Percentiles rank a stretch among this genome's conserved stretches.
phyloP scores from a whole-genome alignment of 2,113 vertebrate species.

The Dascyllus trimaculatus region DNA sequence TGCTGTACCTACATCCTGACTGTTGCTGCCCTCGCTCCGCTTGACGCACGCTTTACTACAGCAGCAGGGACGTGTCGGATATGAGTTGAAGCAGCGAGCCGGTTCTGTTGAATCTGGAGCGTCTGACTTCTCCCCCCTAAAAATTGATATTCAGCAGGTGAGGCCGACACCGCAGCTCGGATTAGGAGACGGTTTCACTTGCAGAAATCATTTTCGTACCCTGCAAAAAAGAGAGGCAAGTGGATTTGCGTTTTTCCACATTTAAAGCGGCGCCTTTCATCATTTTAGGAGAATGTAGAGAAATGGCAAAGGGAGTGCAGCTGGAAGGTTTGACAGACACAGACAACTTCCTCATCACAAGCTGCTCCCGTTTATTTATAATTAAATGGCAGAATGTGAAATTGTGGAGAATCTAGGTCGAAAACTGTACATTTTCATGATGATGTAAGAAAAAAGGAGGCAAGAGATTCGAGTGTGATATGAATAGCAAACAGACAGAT shows the following conservation, averaged over 20 bases:
- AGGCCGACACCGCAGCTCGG: constrained; percentile 8
- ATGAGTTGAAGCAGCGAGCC: constrained; percentile 19
- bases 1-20: constrained; percentile 52
- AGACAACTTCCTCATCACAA: background rate
- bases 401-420: background rate
- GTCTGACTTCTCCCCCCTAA: background rate
- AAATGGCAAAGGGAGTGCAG: background rate
- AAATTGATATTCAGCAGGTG: constrained; percentile 36
- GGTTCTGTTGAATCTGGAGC: background rate
- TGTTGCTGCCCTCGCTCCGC: constrained; percentile 7
- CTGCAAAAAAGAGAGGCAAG: constrained; percentile 35
- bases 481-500: background rate
- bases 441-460: background rate
- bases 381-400: background rate
- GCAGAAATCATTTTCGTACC: constrained; percentile 28
- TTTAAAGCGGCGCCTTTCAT: constrained; percentile 19
- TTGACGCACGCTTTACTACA: background rate
- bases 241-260: constrained; percentile 1
- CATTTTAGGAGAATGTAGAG: constrained; percentile 1
- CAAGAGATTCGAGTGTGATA: background rate
- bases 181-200: constrained; percentile 27
- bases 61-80: constrained; percentile 10
- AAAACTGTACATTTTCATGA: background rate
- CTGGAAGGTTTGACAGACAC: constrained; percentile 25
- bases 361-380: background rate